phyloP scores from a whole-genome alignment of 2,113 vertebrate species.

The Mustela nigripes region DNA sequence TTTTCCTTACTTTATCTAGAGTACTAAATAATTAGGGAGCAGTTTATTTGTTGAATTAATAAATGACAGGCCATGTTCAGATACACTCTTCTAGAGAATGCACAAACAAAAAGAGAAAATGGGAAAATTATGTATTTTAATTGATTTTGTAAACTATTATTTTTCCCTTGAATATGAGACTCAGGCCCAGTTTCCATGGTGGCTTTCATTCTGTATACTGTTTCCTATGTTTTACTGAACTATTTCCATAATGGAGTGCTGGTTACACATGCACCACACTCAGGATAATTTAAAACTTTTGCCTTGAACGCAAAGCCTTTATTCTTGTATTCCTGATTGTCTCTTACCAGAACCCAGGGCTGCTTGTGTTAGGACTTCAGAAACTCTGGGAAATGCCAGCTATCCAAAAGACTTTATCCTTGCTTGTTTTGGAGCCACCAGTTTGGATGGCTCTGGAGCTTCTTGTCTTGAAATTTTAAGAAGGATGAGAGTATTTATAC shows the following conservation, averaged over 20 bases:
- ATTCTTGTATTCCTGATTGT: neutral
- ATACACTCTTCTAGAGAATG: neutral
- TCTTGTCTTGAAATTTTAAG: slow-evolving; percentile 52
- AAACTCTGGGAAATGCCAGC: neutral
- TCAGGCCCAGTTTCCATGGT: neutral
- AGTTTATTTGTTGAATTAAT: slow-evolving; percentile 19
- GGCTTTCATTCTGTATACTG: neutral
- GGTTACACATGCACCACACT: neutral
- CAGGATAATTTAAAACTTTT: neutral
- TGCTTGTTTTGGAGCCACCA: slow-evolving; percentile 27
- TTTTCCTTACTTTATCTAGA: neutral
- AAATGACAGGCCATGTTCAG: neutral
- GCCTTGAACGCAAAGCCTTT: neutral
- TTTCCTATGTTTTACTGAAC: slow-evolving; percentile 11
- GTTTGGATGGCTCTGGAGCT: neutral
- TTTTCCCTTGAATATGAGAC: neutral
- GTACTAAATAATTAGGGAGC: neutral
- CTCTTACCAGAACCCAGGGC: neutral
- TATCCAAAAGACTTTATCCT: neutral
- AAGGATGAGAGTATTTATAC: neutral
- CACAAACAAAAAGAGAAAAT: neutral
- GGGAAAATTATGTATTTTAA: neutral
- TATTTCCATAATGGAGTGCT: neutral
- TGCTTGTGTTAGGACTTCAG: slow-evolving; percentile 1
- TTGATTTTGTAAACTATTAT: neutral